Evolutionary conservation across 2,113 vertebrate species (phyloP).

Genomic region (Malurus elegans): DNA sequence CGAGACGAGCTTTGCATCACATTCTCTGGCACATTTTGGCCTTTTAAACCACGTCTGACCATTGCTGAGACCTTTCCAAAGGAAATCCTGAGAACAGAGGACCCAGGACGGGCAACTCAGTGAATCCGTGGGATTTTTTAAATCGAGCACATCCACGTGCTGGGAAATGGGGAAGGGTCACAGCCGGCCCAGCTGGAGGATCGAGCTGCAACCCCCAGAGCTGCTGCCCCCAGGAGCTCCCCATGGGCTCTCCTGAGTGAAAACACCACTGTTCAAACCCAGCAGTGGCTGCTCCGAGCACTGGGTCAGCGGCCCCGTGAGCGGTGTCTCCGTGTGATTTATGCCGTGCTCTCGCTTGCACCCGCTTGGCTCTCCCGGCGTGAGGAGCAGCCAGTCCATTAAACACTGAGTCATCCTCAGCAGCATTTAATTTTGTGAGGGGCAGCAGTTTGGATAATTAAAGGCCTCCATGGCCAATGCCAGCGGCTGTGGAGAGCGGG

Average conservation of each 20-base stretch:
- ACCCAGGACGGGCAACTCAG: too few species aligned
- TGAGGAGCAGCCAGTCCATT: constrained; percentile 47
- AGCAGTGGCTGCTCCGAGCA: neutral
- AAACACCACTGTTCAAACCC: rapidly evolving
- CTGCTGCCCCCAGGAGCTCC: neutral
- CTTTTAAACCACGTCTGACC: neutral
- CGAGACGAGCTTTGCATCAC: neutral
- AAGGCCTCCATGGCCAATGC: constrained; percentile 34
- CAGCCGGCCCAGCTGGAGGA: neutral
- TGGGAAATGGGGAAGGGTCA: neutral
- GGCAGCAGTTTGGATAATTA: constrained; percentile 63
- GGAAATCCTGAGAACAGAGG: neutral
- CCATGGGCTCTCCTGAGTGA: rapidly evolving
- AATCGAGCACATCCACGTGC: rapidly evolving
- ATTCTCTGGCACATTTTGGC: neutral
- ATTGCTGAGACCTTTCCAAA: neutral
- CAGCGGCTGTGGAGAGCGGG: neutral
- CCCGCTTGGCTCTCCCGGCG: constrained; percentile 18
- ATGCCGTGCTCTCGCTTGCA: neutral
- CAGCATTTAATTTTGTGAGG: constrained; percentile 53
- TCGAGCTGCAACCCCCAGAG: rapidly evolving
- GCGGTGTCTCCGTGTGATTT: neutral
- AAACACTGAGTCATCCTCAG: constrained; percentile 55
- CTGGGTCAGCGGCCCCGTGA: neutral
- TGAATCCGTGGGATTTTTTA: rapidly evolving